phyloP scores from a whole-genome alignment of 2,888 invertebrate species.

The Myopa tessellatipennis region DNA sequence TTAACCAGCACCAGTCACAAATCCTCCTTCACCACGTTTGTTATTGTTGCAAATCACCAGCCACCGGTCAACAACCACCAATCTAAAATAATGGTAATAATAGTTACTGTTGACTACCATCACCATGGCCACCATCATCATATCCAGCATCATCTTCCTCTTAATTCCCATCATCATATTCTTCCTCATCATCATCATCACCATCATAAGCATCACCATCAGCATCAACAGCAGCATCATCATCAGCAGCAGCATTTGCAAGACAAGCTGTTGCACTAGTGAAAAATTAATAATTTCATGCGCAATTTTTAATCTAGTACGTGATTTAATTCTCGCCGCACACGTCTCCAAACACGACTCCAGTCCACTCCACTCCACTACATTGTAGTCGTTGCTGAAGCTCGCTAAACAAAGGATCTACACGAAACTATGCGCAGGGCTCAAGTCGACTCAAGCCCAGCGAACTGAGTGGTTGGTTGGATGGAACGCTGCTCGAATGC shows the following conservation, averaged over 20 bases:
- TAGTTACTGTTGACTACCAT: not conserved
- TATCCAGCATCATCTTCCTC: not conserved
- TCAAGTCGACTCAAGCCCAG: not conserved
- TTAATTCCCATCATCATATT: not conserved
- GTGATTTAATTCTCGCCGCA: conserved; percentile 65
- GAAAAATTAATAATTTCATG: conserved; percentile 66
- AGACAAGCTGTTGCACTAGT: conserved; percentile 44
- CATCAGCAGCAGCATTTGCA: not conserved
- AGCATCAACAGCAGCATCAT: conserved; percentile 2
- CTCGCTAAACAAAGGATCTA: conserved; percentile 33
- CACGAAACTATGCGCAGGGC: conserved; percentile 19
- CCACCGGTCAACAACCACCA: not conserved
- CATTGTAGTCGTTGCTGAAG: conserved; percentile 6
- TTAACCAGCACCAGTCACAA: no score
- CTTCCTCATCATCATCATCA: not conserved
- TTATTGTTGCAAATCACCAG: not conserved
- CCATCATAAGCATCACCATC: no score
- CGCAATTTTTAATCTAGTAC: conserved; percentile 68
- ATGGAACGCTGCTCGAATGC: not conserved
- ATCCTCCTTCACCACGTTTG: not conserved
- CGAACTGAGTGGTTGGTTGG: not conserved
- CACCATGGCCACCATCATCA: not conserved
- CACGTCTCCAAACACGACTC: not conserved
- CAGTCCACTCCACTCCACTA: not conserved
- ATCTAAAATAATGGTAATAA: no score